phyloP scores from a whole-genome alignment of 2,113 vertebrate genomes.

The Pseudorhombus dupliciocellatus region DNA sequence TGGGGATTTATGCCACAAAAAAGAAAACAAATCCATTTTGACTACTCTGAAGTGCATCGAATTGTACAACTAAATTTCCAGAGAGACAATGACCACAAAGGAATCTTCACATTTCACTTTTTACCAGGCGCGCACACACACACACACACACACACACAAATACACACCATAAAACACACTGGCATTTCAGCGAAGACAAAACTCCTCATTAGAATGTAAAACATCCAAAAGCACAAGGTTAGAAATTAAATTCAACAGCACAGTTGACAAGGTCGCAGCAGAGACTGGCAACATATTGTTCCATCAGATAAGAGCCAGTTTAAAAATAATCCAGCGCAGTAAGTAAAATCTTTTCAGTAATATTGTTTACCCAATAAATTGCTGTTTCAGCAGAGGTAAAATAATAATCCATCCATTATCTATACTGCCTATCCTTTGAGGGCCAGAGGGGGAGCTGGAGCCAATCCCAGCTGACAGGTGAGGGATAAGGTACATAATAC shows the following conservation, averaged over 20 bases:
- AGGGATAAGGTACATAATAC: neutral
- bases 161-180: constrained; percentile 8
- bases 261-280: no score
- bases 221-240: neutral
- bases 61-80: constrained; percentile 17
- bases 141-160: constrained; percentile 2
- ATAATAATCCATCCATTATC: neutral
- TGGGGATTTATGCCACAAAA: constrained; percentile 8
- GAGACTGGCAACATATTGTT: no score
- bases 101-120: constrained; percentile 13
- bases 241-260: neutral
- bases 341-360: neutral
- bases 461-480: no score
- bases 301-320: no score
- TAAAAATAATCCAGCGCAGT: no score
- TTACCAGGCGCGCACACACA: neutral
- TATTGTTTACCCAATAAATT: neutral
- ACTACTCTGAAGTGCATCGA: constrained; percentile 20
- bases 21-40: constrained; percentile 13
- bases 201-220: neutral
- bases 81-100: constrained; percentile 13
- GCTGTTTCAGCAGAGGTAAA: neutral
- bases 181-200: neutral
- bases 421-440: neutral
- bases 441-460: neutral